Percentiles rank a stretch among this genome's conserved stretches.
These are phyloP conservation scores for Euphydryas editha DNA, from an alignment of 2,888 invertebrate genomes.

Conservation along the genomic window DNA sequence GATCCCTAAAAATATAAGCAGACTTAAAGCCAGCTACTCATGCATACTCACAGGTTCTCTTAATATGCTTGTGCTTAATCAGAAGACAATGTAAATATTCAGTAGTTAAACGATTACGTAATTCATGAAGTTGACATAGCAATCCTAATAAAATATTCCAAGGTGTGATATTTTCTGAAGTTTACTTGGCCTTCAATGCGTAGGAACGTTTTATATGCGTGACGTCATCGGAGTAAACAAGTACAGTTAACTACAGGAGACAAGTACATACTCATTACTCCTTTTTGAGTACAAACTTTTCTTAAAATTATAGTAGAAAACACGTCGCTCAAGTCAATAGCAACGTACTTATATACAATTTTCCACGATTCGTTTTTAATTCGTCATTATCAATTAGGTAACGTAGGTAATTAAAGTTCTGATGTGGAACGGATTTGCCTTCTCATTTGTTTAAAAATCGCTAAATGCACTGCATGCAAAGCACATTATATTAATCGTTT, in stretches of 20 bases:
- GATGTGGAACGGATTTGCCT: conserved; percentile 28
- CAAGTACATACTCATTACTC: not conserved
- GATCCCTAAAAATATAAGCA: not conserved
- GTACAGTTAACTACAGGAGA: conserved; percentile 15
- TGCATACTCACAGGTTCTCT: conserved; percentile 12
- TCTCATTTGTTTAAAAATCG: conserved; percentile 31
- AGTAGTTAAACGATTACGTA: conserved; percentile 43
- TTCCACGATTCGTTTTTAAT: conserved; percentile 20
- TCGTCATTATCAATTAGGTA: conserved; percentile 31
- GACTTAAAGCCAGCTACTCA: not conserved
- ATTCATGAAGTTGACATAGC: conserved; percentile 40
- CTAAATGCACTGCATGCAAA: conserved; percentile 22
- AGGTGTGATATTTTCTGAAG: conserved; percentile 60
- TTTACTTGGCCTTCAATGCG: conserved; percentile 65
- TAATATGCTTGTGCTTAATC: conserved; percentile 17
- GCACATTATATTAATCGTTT: conserved; percentile 26
- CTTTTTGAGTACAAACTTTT: not conserved
- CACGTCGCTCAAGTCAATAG: not conserved
- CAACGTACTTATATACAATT: conserved; percentile 18
- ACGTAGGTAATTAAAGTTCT: conserved; percentile 31
- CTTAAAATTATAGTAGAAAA: not conserved
- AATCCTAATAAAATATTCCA: conserved; percentile 52
- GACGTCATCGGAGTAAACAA: conserved; percentile 50
- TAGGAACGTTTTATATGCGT: conserved; percentile 53
- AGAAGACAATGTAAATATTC: conserved; percentile 38